phyloP scores from a whole-genome alignment of 1,140 invertebrate genomes.

The Coboldia fuscipes region DNA sequence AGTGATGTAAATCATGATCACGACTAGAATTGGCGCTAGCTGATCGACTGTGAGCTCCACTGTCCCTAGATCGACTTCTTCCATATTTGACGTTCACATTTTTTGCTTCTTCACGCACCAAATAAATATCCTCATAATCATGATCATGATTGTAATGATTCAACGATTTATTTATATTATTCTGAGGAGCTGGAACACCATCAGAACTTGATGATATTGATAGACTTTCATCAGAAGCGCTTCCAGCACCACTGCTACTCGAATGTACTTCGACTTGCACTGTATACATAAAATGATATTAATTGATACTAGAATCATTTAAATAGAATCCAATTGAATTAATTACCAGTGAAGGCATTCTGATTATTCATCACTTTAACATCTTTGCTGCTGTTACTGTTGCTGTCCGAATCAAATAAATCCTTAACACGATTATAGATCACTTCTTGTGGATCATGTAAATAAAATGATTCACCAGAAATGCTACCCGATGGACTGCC shows the following conservation, averaged over 20 bases:
- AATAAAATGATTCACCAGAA: slow-evolving; percentile 52
- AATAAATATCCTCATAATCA: slow-evolving; percentile 53
- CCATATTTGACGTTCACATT: slow-evolving; percentile 10
- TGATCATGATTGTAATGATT: slow-evolving; percentile 25
- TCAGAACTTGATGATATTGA: slow-evolving; percentile 29
- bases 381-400: slow-evolving; percentile 12
- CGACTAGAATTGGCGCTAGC: slow-evolving; percentile 29
- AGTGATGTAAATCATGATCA: slow-evolving; percentile 18
- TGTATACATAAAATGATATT: no score
- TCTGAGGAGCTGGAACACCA: slow-evolving; percentile 12
- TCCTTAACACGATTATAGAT: slow-evolving; percentile 57
- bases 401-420: slow-evolving; percentile 37
- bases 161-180: slow-evolving; percentile 2
- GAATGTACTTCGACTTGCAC: slow-evolving; percentile 44
- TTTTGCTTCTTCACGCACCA: slow-evolving; percentile 32
- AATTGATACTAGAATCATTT: not conserved
- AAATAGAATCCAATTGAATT: not conserved
- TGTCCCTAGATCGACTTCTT: slow-evolving; percentile 31
- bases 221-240: slow-evolving; percentile 32
- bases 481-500: slow-evolving; percentile 18
- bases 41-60: slow-evolving; percentile 42
- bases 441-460: slow-evolving; percentile 56
- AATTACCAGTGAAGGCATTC: slow-evolving; percentile 15
- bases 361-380: not conserved
- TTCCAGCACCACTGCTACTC: slow-evolving; percentile 31